Percentiles rank a stretch among this genome's conserved stretches.
Evolutionary conservation across 2,113 vertebrate genomes (phyloP).

Genomic region (Leucopsar rothschildi): DNA sequence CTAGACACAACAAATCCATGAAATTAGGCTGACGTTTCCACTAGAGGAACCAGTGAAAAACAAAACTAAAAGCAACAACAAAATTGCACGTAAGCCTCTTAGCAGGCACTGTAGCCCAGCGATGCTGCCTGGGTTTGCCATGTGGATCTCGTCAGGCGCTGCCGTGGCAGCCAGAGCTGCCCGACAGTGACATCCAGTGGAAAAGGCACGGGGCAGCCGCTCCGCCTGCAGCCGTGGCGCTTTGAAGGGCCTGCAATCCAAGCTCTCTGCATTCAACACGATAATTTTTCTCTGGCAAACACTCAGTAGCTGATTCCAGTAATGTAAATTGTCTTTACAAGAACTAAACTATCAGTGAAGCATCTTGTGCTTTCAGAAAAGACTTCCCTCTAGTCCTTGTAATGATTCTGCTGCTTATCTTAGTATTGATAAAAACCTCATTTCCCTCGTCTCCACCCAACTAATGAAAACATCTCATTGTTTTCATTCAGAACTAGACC

Average conservation of each 20-base stretch:
- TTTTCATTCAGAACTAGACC: neutral
- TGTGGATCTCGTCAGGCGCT: accelerated
- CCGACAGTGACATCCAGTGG: conserved; percentile 46
- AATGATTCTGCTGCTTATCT: neutral
- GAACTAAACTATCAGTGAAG: neutral
- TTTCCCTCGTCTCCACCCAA: neutral
- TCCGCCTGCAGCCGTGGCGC: accelerated
- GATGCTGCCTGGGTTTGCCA: accelerated
- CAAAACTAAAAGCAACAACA: neutral
- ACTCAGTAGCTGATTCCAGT: neutral
- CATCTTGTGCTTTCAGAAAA: neutral
- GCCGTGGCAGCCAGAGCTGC: neutral
- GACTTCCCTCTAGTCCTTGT: neutral
- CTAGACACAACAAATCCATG: neutral
- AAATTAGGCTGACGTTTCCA: neutral
- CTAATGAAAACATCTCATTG: neutral
- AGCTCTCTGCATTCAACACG: neutral
- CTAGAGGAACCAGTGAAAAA: neutral
- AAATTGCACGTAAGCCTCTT: neutral
- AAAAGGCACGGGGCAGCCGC: neutral
- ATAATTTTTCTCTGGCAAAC: neutral
- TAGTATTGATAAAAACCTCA: neutral
- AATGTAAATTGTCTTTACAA: neutral
- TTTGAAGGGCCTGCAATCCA: accelerated
- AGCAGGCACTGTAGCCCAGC: accelerated